A percentile compares a stretch with the other conserved stretches of the same genome.
Conservation (phyloP, 92 coral and sea anemone genomes). For the Epizoanthus scotinus region DNA sequence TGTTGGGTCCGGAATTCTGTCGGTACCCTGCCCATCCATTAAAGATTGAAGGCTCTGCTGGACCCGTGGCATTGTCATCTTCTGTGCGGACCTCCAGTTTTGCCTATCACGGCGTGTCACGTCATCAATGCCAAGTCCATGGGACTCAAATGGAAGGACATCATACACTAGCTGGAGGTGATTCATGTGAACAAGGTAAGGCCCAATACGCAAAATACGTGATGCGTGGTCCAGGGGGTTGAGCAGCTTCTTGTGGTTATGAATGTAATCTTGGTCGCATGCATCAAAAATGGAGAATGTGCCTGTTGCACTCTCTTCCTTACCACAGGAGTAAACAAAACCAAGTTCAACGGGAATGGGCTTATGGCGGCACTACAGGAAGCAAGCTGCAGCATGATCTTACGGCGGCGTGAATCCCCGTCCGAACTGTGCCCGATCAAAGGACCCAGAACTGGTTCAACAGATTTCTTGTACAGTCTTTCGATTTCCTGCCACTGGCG, state of each 20-base stretch:
- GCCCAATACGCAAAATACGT: slow-evolving; percentile 22
- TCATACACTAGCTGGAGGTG: slow-evolving; percentile 47
- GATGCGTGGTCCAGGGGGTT: slow-evolving; percentile 49
- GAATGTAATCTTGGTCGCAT: slow-evolving; percentile 59
- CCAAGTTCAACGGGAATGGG: slow-evolving; percentile 33
- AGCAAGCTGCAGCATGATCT: slow-evolving; percentile 27
- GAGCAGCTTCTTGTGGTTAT: slow-evolving; percentile 56
- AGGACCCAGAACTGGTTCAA: slow-evolving; percentile 47
- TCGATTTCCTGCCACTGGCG: slow-evolving; percentile 36
- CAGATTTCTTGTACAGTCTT: slow-evolving; percentile 27
- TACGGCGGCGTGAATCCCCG: slow-evolving; percentile 46
- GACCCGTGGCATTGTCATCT: slow-evolving; percentile 23
- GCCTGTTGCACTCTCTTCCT: slow-evolving; percentile 30
- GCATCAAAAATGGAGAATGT: slow-evolving; percentile 21
- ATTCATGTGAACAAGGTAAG: slow-evolving; percentile 47
- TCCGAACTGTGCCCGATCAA: slow-evolving; percentile 57
- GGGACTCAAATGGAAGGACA: slow-evolving; percentile 24
- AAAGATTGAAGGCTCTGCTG: neutral
- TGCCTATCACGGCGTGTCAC: neutral
- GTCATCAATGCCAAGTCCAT: neutral
- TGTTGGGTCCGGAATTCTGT: slow-evolving; percentile 15
- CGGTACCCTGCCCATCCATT: slow-evolving; percentile 10
- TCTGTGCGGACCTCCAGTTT: slow-evolving; percentile 37
- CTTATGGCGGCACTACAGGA: too few relatives aligned
- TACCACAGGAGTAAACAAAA: slow-evolving; percentile 35